phyloP scores from a whole-genome alignment of 2,113 vertebrate species.

The Tiliqua scincoides region DNA sequence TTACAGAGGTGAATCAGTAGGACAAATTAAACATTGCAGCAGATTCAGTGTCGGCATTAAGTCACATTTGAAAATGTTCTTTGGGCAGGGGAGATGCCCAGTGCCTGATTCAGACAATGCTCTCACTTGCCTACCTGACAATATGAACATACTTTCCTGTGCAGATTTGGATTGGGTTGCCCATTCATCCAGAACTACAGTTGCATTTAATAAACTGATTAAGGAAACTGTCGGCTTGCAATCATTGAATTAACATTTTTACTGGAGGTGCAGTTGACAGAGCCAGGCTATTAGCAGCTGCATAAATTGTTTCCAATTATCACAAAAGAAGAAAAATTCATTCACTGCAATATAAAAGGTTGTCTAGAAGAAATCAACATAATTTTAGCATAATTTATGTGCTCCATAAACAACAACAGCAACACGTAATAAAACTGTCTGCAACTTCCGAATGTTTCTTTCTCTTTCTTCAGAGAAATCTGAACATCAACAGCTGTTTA shows the following conservation, averaged over 20 bases:
- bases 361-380: conserved; percentile 58
- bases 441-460: conserved; percentile 33
- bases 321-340: conserved; percentile 34
- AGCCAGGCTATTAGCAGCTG: conserved; percentile 61
- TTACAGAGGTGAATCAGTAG: not conserved
- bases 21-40: not conserved
- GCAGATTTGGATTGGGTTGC: too few relatives aligned
- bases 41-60: not conserved
- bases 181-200: conserved; percentile 64
- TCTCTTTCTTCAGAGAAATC: conserved; percentile 61
- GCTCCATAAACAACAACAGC: conserved; percentile 51
- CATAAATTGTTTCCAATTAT: conserved; percentile 49
- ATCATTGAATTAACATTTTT: conserved; percentile 28
- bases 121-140: not conserved
- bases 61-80: not conserved
- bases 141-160: too few relatives aligned
- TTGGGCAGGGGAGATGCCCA: not conserved
- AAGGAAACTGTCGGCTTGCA: conserved; percentile 65
- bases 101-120: not conserved
- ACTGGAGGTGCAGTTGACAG: conserved; percentile 49
- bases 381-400: conserved; percentile 52
- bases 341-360: conserved; percentile 58
- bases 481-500: conserved; percentile 68
- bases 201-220: conserved; percentile 68
- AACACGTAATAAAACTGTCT: conserved; percentile 54